A percentile compares a stretch with the other conserved stretches of the same genome.
Evolutionary conservation across 2,113 vertebrate genomes (phyloP).

Genomic region (Romanogobio albipinnatus): DNA sequence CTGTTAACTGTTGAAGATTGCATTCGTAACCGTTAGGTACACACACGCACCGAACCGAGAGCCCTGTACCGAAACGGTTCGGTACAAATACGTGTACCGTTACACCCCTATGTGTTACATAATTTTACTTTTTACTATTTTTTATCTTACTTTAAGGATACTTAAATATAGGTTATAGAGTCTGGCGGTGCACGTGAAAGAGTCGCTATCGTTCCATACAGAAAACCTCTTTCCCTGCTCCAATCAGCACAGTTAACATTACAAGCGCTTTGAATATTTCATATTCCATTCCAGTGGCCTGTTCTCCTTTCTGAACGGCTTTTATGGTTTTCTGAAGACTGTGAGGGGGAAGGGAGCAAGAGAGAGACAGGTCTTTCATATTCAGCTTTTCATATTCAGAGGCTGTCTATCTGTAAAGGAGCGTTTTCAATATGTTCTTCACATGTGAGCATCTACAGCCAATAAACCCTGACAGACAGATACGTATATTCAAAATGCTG

Average conservation of each 20-base stretch:
- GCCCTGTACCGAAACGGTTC: no score
- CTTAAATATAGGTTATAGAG: not conserved
- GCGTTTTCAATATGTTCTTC: constrained; percentile 44
- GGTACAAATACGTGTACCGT: no score
- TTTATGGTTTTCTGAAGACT: constrained; percentile 56
- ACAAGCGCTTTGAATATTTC: constrained; percentile 72
- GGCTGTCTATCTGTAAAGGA: constrained; percentile 54
- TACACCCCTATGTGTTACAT: no score
- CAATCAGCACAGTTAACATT: constrained; percentile 67
- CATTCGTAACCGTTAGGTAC: no score
- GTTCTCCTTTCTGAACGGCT: constrained; percentile 56
- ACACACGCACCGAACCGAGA: no score
- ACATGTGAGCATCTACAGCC: not conserved
- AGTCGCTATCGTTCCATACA: not conserved
- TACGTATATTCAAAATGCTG: constrained; percentile 47
- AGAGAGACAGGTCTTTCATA: constrained; percentile 48
- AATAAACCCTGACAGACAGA: constrained; percentile 39
- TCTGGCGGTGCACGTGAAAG: not conserved
- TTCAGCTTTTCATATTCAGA: constrained; percentile 56
- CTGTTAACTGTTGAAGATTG: no score
- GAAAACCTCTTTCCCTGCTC: constrained; percentile 48
- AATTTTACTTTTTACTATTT: not conserved
- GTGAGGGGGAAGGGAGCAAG: constrained; percentile 30
- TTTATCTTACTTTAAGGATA: not conserved
- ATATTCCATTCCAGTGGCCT: constrained; percentile 61